Evolutionary conservation across 2,113 vertebrate species (phyloP).

Genomic region (Pangasianodon hypophthalmus): DNA sequence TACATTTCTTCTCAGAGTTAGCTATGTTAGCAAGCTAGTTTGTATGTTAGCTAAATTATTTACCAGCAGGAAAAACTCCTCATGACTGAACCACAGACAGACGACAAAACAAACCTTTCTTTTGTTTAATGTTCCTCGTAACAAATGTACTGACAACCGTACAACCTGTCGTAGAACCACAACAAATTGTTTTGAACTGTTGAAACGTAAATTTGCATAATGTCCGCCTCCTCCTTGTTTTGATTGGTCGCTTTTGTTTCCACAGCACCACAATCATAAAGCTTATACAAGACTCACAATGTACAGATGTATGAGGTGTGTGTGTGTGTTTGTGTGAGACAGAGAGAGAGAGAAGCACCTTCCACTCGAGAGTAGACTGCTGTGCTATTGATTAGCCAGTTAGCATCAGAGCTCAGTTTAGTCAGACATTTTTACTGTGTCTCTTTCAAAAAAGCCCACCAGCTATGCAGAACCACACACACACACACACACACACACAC

Average conservation of each 20-base stretch:
- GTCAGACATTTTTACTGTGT: constrained; percentile 14
- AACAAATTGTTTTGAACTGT: too few species aligned
- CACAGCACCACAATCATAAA: background rate
- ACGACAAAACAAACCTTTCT: background rate
- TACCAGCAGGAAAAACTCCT: background rate
- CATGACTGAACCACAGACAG: background rate
- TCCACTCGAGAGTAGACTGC: background rate
- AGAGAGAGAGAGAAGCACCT: background rate
- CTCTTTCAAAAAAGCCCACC: background rate
- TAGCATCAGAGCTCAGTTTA: constrained; percentile 21
- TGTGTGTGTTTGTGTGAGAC: background rate
- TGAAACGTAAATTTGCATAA: background rate
- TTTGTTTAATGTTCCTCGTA: too few species aligned
- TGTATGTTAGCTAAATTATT: background rate
- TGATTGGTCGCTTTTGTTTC: background rate
- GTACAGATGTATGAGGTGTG: background rate
- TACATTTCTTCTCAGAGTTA: background rate
- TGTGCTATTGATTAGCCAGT: constrained; percentile 21
- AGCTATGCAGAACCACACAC: background rate
- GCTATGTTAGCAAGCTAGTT: background rate
- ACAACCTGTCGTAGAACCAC: background rate
- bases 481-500: constrained; percentile 10
- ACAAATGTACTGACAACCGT: background rate
- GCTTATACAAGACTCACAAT: background rate
- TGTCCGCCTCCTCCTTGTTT: background rate